Evolutionary conservation across 2,113 vertebrate species (phyloP).

Genomic region (Campylomormyrus numenius): DNA sequence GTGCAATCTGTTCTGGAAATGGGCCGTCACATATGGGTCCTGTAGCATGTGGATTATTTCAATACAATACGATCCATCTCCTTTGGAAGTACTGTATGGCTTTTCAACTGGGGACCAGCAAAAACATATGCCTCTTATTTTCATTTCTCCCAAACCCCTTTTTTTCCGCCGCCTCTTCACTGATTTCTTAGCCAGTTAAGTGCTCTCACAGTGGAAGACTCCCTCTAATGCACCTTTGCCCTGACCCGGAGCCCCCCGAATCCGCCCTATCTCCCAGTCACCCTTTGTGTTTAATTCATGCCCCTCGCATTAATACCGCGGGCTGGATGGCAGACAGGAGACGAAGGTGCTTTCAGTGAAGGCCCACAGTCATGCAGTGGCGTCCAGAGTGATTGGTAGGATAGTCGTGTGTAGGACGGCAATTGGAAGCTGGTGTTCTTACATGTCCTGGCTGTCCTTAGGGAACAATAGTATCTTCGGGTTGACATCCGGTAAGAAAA

Average conservation of each 20-base stretch:
- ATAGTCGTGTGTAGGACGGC: background rate
- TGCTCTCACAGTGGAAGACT: slow-evolving; percentile 51
- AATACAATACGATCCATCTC: slow-evolving; percentile 42
- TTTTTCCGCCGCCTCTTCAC: slow-evolving; percentile 39
- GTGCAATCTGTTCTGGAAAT: slow-evolving; percentile 43
- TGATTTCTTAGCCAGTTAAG: slow-evolving; percentile 56
- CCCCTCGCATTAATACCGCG: slow-evolving; percentile 45
- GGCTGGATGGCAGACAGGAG: slow-evolving; percentile 20
- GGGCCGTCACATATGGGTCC: slow-evolving; percentile 45
- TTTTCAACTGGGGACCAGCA: slow-evolving; percentile 32
- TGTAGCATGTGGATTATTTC: slow-evolving; percentile 43
- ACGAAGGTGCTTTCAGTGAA: background rate
- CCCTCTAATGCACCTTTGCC: slow-evolving; percentile 37
- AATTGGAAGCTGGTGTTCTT: background rate
- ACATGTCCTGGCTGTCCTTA: background rate
- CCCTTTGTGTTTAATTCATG: slow-evolving; percentile 35
- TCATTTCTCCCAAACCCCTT: slow-evolving; percentile 31
- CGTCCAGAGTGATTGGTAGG: background rate
- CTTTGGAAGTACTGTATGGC: slow-evolving; percentile 39
- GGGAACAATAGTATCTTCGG: background rate
- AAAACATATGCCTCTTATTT: slow-evolving; percentile 39
- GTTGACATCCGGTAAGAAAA: background rate
- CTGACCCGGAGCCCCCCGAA: slow-evolving; percentile 15
- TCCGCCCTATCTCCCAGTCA: background rate
- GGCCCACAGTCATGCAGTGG: background rate